Conservation (phyloP, 2,113 vertebrate genomes). For the Rhynchomys soricoides region DNA sequence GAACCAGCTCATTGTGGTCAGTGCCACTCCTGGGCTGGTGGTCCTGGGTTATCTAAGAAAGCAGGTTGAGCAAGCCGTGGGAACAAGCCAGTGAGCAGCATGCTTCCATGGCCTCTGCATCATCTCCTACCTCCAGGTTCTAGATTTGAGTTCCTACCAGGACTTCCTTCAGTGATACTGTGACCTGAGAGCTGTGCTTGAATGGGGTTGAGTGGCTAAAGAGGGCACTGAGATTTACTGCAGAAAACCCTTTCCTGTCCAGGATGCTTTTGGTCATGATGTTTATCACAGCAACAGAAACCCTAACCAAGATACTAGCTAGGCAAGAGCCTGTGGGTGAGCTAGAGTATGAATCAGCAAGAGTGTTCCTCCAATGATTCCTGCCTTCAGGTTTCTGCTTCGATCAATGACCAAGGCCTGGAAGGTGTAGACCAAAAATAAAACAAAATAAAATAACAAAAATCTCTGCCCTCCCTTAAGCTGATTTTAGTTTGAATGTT, state of each 20-base stretch:
- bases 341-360: not conserved
- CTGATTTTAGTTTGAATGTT: not conserved
- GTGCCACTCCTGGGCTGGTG: not conserved
- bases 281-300: not conserved
- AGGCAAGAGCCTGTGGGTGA: not conserved
- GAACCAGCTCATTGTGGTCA: not conserved
- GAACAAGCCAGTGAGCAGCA: not conserved
- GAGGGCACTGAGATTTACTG: not conserved
- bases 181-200: not conserved
- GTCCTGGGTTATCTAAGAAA: not conserved
- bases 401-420: not conserved
- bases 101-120: not conserved
- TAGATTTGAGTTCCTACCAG: not conserved
- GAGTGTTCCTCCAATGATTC: not conserved
- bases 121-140: not conserved
- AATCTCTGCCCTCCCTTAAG: not conserved
- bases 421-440: not conserved
- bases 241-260: not conserved
- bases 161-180: not conserved
- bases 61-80: not conserved
- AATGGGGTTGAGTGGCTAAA: too few relatives aligned
- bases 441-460: not conserved
- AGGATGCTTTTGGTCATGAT: not conserved
- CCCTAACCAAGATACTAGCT: not conserved
- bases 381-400: not conserved